These are phyloP conservation scores for Hipparchia sbordonii DNA, from an alignment of 2,888 invertebrate species.

Conservation along the genomic window DNA sequence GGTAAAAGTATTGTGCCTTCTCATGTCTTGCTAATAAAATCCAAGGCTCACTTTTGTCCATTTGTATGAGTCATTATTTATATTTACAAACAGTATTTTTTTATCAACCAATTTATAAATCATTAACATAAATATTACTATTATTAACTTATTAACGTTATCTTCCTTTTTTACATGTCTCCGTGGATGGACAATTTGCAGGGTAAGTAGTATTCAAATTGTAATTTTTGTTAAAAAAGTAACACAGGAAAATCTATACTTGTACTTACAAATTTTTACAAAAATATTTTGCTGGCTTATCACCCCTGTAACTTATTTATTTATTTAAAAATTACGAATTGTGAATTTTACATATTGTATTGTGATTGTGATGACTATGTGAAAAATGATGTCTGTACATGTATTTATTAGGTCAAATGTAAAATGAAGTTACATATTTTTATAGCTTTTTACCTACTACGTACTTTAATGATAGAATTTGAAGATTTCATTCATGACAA, in stretches of 20 bases:
- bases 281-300: background rate
- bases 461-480: too few species aligned
- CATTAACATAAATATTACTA: conserved; percentile 21
- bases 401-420: background rate
- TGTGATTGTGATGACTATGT: too few species aligned
- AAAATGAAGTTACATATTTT: background rate
- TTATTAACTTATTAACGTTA: conserved; percentile 37
- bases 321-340: too few species aligned
- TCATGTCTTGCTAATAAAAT: background rate
- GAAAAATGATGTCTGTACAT: background rate
- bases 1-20: conserved; percentile 52
- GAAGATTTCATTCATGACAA: too few species aligned
- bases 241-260: background rate
- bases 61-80: conserved; percentile 60
- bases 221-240: background rate
- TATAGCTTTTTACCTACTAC: too few species aligned
- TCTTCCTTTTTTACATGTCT: conserved; percentile 59
- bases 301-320: too few species aligned
- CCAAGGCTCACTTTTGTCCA: conserved; percentile 1
- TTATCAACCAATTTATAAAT: background rate
- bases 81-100: conserved; percentile 66
- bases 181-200: conserved; percentile 46
- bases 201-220: conserved; percentile 61
- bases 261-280: background rate
- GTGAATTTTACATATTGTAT: too few species aligned